These are phyloP conservation scores for Lutjanus argentimaculatus DNA, from an alignment of 2,797 vertebrate genomes.

Conservation along the genomic window DNA sequence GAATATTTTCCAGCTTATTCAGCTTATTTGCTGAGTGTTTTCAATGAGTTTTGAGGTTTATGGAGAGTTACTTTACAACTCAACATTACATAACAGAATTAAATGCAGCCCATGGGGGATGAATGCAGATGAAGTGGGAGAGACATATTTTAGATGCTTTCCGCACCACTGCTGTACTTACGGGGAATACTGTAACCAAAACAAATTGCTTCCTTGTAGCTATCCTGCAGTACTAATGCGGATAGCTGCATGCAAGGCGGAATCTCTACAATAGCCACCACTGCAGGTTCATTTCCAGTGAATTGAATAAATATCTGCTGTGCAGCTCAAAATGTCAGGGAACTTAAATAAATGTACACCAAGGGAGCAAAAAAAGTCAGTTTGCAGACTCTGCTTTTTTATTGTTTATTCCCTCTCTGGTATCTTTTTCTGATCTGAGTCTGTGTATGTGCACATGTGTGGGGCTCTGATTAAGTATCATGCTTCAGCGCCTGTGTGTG, in stretches of 20 bases:
- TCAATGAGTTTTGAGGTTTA: constrained; percentile 52
- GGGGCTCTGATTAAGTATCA: background rate
- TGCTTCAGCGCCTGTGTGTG: background rate
- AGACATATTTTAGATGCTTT: constrained; percentile 63
- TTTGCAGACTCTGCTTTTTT: constrained; percentile 61
- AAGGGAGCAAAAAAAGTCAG: constrained; percentile 38
- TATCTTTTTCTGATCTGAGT: constrained; percentile 43
- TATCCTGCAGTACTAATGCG: constrained; percentile 71
- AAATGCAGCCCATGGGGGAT: constrained; percentile 54
- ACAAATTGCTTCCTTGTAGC: constrained; percentile 78
- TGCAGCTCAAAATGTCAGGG: constrained; percentile 73
- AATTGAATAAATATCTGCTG: constrained; percentile 79
- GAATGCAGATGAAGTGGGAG: constrained; percentile 62
- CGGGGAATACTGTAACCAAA: constrained; percentile 65
- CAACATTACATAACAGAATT: constrained; percentile 68
- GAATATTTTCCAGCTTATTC: constrained; percentile 41
- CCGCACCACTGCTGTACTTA: constrained; percentile 64
- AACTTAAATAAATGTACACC: constrained; percentile 67
- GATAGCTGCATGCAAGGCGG: constrained; percentile 62
- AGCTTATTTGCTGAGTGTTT: constrained; percentile 48
- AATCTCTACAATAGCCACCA: constrained; percentile 66
- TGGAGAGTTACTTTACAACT: constrained; percentile 50
- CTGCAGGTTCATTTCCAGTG: constrained; percentile 70
- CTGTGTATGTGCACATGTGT: constrained; percentile 5
- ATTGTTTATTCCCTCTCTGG: constrained; percentile 37